phyloP scores from a whole-genome alignment of 1,140 invertebrate species.

The Drosophila arawakana region DNA sequence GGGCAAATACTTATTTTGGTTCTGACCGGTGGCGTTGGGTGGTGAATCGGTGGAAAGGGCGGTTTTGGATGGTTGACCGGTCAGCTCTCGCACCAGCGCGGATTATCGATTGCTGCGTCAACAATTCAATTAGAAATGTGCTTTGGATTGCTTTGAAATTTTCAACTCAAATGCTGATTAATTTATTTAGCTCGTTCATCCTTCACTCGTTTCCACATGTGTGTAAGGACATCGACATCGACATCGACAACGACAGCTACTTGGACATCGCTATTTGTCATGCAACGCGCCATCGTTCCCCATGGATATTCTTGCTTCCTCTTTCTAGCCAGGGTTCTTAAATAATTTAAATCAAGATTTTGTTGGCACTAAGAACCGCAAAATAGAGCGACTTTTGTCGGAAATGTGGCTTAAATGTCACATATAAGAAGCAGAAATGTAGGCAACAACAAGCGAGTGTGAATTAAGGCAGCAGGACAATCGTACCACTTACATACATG shows the following conservation, averaged over 20 bases:
- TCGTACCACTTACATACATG: not conserved
- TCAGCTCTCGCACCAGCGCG: not conserved
- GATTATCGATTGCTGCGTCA: conserved; percentile 61
- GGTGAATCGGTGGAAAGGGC: not conserved
- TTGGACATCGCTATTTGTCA: conserved; percentile 56
- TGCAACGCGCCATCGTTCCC: conserved; percentile 39
- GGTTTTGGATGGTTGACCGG: not conserved
- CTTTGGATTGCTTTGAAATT: conserved; percentile 15
- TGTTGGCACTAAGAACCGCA: conserved; percentile 50
- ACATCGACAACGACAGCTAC: conserved; percentile 33
- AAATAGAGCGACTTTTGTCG: conserved; percentile 43
- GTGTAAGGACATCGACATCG: conserved; percentile 44
- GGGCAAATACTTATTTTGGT: conserved; percentile 25
- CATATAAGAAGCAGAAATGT: conserved; percentile 12
- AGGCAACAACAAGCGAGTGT: conserved; percentile 7
- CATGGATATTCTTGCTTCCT: not conserved
- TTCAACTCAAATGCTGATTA: conserved; percentile 55
- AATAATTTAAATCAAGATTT: conserved; percentile 77
- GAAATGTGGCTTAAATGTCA: conserved; percentile 59
- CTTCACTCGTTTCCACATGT: not conserved
- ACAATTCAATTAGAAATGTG: conserved; percentile 65
- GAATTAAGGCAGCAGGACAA: conserved; percentile 18
- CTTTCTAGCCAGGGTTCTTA: conserved; percentile 20
- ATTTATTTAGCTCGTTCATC: conserved; percentile 61
- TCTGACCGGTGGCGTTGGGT: not conserved